Evolutionary conservation across 2,113 vertebrate genomes (phyloP), one percentile per base, ranked within the genome.

Genomic region (Vicugna pacos): DNA sequence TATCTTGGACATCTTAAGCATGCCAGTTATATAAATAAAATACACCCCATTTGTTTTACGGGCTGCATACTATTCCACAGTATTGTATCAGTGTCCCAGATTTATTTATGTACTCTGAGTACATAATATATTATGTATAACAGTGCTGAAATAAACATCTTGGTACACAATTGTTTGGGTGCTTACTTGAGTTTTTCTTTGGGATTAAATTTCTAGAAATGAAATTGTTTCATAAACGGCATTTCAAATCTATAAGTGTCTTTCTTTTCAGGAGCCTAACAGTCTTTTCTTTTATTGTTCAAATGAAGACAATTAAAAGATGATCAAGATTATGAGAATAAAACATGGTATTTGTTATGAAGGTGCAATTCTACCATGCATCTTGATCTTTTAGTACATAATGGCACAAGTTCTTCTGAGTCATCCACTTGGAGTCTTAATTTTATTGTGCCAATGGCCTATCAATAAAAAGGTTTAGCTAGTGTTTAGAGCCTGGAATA

Each of bases 111-210:
- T 82, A 26, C 10, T 88, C 19, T 26, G 10, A 70, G n/a, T 73
- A 35, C 12, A 69, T 62, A 69, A 8, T 67, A 42, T 20, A 86
- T 60, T 48, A 35, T 70, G 48, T 28, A 26, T 52, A 89, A 50
- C 19, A 83, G 22, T 81, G 72, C 52, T 72, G 52, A 95, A 84
- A 52, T 94, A 65, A 79, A 32, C 56, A 85, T 94, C 24, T 84
- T 93, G 77, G 50, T 42, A 93, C 17, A 84, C 13, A 77, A 42
- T 17, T 64, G 20, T 86, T 58, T 91, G 75, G 22, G 46, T 91
- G 82, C 56, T 94, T 70, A 42, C 22, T 84, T 94, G 65, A 64
- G 5, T 77, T 91, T 62, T 91, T 95, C n/a, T 17, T 94, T 86
- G n/a, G 50, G 17, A 67, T 79, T 87, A 65, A 91, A 90, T 92